Evolutionary conservation across 2,888 invertebrate species (phyloP).

Genomic region (Sericinus montela): DNA sequence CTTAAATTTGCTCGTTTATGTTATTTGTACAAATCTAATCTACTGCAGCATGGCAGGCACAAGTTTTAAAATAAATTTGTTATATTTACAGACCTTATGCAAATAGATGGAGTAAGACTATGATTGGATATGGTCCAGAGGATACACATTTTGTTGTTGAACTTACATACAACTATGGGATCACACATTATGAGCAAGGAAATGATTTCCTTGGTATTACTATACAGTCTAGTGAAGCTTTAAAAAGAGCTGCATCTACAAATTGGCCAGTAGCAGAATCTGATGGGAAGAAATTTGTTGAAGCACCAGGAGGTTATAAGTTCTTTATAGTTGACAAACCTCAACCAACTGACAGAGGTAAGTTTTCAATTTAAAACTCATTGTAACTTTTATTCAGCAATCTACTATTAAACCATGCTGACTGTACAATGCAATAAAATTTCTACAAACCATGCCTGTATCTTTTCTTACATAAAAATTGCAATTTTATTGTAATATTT

Average conservation of each 20-base stretch:
- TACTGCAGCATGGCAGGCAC: too few species aligned
- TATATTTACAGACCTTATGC: constrained; percentile 90
- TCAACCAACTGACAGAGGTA: constrained; percentile 83
- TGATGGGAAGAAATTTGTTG: constrained; percentile 80
- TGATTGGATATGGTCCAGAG: constrained; percentile 98
- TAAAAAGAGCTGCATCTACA: constrained; percentile 84
- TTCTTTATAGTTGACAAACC: constrained; percentile 88
- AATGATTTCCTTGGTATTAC: constrained; percentile 95
- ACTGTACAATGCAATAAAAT: too few species aligned
- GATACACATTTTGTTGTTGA: constrained; percentile 97
- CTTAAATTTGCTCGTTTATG: too few species aligned
- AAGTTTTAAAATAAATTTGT: background rate
- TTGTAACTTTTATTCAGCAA: too few species aligned
- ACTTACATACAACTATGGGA: constrained; percentile 97
- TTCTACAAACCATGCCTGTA: too few species aligned
- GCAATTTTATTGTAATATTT: too few species aligned
- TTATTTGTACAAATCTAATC: too few species aligned
- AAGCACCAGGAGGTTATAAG: constrained; percentile 95
- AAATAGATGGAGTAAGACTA: constrained; percentile 99
- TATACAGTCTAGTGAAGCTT: constrained; percentile 86
- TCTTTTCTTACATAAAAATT: too few species aligned
- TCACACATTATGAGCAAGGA: constrained; percentile 91
- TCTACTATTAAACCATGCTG: too few species aligned
- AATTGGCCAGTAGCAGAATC: constrained; percentile 87
- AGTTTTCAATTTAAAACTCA: constrained; percentile 18